Evolutionary conservation across 2,888 invertebrate species (phyloP).

Genomic region (Cataglyphis albicans): DNA sequence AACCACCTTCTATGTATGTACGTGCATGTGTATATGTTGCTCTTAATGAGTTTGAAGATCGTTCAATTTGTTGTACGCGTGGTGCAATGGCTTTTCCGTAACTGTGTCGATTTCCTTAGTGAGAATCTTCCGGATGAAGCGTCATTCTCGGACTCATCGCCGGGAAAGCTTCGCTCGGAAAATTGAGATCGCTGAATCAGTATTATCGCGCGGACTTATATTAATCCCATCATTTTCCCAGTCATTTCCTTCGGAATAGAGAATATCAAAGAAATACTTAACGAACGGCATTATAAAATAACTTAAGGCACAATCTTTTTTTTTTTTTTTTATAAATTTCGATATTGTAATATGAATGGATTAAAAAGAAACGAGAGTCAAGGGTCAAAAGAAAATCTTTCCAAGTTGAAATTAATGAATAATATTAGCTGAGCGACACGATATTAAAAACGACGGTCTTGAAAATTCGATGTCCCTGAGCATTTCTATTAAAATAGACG

Average conservation of each 20-base stretch:
- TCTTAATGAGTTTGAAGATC: slow-evolving; percentile 45
- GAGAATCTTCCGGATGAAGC: slow-evolving; percentile 10
- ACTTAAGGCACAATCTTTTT: background rate
- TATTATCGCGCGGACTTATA: slow-evolving; percentile 15
- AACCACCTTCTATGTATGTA: background rate
- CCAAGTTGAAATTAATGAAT: background rate
- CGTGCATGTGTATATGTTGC: background rate
- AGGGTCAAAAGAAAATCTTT: background rate
- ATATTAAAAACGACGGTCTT: background rate
- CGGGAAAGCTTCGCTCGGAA: slow-evolving; percentile 12
- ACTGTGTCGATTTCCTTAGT: slow-evolving; percentile 21
- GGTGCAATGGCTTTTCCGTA: slow-evolving; percentile 34
- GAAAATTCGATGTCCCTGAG: background rate
- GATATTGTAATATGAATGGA: background rate
- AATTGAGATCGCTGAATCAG: slow-evolving; percentile 26
- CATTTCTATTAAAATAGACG: background rate
- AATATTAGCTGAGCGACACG: background rate
- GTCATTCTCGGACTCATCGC: background rate
- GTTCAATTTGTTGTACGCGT: slow-evolving; percentile 38
- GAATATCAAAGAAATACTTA: background rate
- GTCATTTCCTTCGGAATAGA: background rate
- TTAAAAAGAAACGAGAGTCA: background rate
- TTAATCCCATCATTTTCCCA: background rate
- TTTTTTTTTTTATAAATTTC: background rate
- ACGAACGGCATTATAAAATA: background rate